Conservation (phyloP, 2,888 invertebrate genomes). For the Drosophila algonquin region DNA sequence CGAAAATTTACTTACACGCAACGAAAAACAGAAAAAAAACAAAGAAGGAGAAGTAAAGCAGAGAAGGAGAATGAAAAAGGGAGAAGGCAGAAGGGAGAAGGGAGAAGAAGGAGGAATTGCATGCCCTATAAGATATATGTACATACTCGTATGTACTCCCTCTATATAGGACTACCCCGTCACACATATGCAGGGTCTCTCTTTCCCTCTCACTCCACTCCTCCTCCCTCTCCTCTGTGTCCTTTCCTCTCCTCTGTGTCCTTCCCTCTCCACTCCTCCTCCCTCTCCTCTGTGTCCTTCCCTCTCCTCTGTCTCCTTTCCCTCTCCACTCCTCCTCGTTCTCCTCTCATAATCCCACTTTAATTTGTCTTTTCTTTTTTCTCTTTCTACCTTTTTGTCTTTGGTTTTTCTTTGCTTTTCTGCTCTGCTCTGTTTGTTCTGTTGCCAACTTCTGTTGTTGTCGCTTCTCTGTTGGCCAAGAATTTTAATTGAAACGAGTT, state of each 20-base stretch:
- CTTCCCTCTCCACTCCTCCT: slow-evolving; percentile 1
- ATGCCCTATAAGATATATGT: slow-evolving; percentile 28
- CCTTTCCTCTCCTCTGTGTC: neutral
- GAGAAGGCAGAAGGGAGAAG: neutral
- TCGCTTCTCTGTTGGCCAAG: slow-evolving; percentile 54
- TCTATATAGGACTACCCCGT: slow-evolving; percentile 4
- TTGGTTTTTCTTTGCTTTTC: slow-evolving; percentile 36
- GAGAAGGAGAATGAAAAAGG: too few relatives aligned
- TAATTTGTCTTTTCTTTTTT: slow-evolving; percentile 69
- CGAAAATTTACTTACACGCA: slow-evolving; percentile 78
- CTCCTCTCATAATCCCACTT: slow-evolving; percentile 71
- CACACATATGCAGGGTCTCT: neutral
- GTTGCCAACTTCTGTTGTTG: slow-evolving; percentile 50
- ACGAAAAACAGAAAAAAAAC: slow-evolving; percentile 2
- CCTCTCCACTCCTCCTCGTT: slow-evolving; percentile 10
- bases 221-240: slow-evolving; percentile 34
- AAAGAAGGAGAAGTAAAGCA: neutral
- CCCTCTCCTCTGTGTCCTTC: slow-evolving; percentile 34
- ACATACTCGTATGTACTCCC: slow-evolving; percentile 12
- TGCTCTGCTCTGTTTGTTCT: slow-evolving; percentile 33
- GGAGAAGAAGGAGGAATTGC: slow-evolving; percentile 4
- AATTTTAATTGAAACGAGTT: slow-evolving; percentile 81
- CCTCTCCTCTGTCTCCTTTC: neutral
- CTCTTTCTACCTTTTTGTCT: slow-evolving; percentile 11
- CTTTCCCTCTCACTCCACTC: slow-evolving; percentile 1